Conservation (phyloP, 2,113 vertebrate genomes). For the Cyprinodon brontotheroides region DNA sequence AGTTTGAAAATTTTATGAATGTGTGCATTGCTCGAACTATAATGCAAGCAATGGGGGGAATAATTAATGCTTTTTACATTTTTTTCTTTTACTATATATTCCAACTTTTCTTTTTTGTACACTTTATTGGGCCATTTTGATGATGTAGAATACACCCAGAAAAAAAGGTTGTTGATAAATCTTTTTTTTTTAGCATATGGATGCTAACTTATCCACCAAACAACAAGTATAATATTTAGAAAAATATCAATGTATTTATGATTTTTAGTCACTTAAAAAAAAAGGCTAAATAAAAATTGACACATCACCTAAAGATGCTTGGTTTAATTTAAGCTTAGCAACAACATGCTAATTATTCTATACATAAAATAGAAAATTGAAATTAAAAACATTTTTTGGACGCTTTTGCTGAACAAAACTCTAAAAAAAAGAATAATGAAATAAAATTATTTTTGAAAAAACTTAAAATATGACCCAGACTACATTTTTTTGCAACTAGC, state of each 20-base stretch:
- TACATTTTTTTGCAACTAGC: not conserved
- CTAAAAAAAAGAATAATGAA: not conserved
- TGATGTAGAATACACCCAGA: not conserved
- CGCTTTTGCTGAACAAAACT: not conserved
- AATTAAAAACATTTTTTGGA: too few species aligned
- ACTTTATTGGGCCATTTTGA: not conserved
- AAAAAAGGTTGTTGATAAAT: not conserved
- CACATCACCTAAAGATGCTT: not conserved
- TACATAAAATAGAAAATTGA: too few species aligned
- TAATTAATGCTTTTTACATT: too few species aligned
- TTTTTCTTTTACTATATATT: not conserved
- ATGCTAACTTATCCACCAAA: not conserved
- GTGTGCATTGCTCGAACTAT: too few species aligned
- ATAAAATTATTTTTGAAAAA: not conserved
- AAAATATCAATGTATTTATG: not conserved
- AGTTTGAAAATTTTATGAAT: too few species aligned
- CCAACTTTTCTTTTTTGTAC: not conserved
- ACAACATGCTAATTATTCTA: not conserved
- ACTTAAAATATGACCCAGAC: not conserved
- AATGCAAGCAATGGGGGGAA: too few species aligned
- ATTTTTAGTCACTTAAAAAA: not conserved
- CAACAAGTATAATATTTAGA: not conserved
- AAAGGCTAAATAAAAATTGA: not conserved
- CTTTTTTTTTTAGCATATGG: not conserved
- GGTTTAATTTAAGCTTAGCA: not conserved